Percentiles rank a stretch among this genome's conserved stretches.
phyloP scores from a whole-genome alignment of 2,888 invertebrate genomes.

The Ditylenchus weischeri region DNA sequence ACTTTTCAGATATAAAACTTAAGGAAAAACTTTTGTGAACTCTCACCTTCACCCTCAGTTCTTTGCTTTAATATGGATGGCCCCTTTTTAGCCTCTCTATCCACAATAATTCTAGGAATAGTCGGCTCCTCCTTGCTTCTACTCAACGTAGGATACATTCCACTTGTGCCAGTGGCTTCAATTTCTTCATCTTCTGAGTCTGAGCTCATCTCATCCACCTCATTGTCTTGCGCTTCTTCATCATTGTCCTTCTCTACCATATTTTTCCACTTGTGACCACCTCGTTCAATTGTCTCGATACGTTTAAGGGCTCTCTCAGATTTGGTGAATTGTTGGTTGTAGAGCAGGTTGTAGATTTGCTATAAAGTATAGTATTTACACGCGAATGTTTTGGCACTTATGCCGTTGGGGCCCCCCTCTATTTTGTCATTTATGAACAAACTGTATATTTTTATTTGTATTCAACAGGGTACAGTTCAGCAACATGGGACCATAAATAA shows the following conservation, averaged over 20 bases:
- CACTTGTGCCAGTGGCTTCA: background rate
- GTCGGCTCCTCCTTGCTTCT: conserved; percentile 22
- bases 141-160: conserved; percentile 20
- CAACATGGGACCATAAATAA: too few relatives aligned
- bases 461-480: too few relatives aligned
- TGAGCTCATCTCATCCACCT: background rate
- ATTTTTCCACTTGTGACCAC: background rate
- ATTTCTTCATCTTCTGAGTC: conserved; percentile 26
- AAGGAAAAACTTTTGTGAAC: too few relatives aligned
- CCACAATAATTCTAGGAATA: conserved; percentile 27
- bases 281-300: conserved; percentile 34
- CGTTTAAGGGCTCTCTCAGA: conserved; percentile 43
- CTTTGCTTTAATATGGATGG: background rate
- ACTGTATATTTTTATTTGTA: too few relatives aligned
- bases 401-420: too few relatives aligned
- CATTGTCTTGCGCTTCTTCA: conserved; percentile 3
- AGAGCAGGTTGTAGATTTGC: conserved; percentile 47
- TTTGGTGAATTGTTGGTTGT: conserved; percentile 44
- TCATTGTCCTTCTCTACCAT: background rate
- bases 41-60: conserved; percentile 9
- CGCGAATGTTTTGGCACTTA: too few relatives aligned
- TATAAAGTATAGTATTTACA: conserved; percentile 25
- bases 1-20: background rate
- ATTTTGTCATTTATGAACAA: too few relatives aligned
- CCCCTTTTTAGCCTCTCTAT: conserved; percentile 11